Percentiles rank a stretch among this genome's conserved stretches.
phyloP scores from a whole-genome alignment of 1,140 invertebrate species.

The Drosophila equinoxialis region DNA sequence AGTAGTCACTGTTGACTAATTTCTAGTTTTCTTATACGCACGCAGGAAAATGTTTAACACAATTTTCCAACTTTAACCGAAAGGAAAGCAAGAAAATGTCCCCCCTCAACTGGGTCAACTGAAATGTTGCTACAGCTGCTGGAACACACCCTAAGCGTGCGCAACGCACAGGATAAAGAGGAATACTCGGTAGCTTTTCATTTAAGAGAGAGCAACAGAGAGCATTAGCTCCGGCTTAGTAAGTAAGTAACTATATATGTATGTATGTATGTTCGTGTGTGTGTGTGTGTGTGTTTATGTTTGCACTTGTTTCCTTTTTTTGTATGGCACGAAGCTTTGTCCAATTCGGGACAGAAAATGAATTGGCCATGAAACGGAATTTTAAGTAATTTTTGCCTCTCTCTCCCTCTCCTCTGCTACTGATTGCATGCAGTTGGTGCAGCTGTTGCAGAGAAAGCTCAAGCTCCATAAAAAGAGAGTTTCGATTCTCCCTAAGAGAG shows the following conservation, averaged over 20 bases:
- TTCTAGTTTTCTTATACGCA: slow-evolving; percentile 2
- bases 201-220: background rate
- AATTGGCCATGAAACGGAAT: slow-evolving; percentile 25
- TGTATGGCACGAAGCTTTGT: slow-evolving; percentile 1
- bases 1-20: background rate
- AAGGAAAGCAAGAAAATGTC: background rate
- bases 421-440: slow-evolving; percentile 1
- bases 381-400: background rate
- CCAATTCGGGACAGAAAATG: slow-evolving; percentile 20
- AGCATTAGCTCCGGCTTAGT: background rate
- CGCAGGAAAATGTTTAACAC: slow-evolving; percentile 8
- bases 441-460: slow-evolving; percentile 54
- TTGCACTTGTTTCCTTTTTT: background rate
- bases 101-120: slow-evolving; percentile 5
- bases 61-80: slow-evolving; percentile 12
- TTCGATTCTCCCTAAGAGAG: slow-evolving; percentile 20
- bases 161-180: slow-evolving; percentile 2
- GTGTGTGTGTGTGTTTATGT: background rate
- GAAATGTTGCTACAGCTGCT: slow-evolving; percentile 9
- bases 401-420: background rate
- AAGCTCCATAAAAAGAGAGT: slow-evolving; percentile 17
- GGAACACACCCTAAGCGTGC: slow-evolving; percentile 15
- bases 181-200: background rate
- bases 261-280: background rate
- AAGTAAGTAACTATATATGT: no score